A percentile compares a stretch with the other conserved stretches of the same genome.
These are phyloP conservation scores for Drosophila gaucha DNA, from an alignment of 2,888 invertebrate genomes.

Conservation along the genomic window DNA sequence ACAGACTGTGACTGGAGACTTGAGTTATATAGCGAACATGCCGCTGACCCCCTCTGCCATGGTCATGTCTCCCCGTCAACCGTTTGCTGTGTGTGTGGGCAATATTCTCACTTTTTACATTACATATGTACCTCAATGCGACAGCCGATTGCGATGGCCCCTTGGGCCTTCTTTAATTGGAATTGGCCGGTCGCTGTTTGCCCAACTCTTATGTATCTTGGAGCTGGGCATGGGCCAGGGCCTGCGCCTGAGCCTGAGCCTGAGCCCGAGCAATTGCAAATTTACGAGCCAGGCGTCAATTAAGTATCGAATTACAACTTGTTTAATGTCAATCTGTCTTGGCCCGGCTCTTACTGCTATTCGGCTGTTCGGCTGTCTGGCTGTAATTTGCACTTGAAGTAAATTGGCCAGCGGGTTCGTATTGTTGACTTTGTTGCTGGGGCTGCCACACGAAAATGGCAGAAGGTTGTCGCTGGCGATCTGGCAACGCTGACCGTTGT, in stretches of 20 bases:
- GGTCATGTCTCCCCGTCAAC: not conserved
- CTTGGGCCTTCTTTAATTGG: constrained; percentile 79
- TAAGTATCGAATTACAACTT: constrained; percentile 85
- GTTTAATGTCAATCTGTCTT: constrained; percentile 83
- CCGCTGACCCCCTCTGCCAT: not conserved
- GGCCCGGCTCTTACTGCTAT: constrained; percentile 37
- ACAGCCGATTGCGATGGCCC: constrained; percentile 71
- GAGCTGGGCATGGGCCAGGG: constrained; percentile 1
- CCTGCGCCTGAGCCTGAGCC: not conserved
- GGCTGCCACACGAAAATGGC: constrained; percentile 31
- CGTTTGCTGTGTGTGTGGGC: constrained; percentile 62
- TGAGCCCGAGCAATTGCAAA: constrained; percentile 76
- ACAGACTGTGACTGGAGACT: constrained; percentile 25
- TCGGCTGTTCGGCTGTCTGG: constrained; percentile 18
- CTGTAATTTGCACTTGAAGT: constrained; percentile 60
- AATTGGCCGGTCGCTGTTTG: constrained; percentile 55
- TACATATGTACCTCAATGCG: constrained; percentile 79
- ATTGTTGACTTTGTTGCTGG: constrained; percentile 41
- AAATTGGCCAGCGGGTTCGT: constrained; percentile 77
- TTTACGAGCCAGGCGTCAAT: constrained; percentile 85
- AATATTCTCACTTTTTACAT: constrained; percentile 68
- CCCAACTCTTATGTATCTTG: constrained; percentile 24
- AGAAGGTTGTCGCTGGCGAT: constrained; percentile 14
- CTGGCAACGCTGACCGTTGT: constrained; percentile 49
- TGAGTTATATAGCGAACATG: not conserved